A percentile compares a stretch with the other conserved stretches of the same genome.
phyloP scores from a whole-genome alignment of 30 jellyfish, hydroid and myxozoan species.

The Sanderia malayensis region DNA sequence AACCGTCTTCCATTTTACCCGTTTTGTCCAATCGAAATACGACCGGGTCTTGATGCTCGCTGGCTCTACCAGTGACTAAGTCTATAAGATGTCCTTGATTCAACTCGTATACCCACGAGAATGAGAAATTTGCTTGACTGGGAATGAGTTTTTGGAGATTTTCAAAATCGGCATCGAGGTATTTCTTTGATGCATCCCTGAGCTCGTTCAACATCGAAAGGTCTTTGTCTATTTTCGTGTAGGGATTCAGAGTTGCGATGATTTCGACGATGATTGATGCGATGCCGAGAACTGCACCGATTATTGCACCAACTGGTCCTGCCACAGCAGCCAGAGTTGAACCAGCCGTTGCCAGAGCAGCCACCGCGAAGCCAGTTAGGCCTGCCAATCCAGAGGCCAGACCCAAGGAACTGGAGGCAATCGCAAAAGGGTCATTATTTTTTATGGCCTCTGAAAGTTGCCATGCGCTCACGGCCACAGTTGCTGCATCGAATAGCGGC shows the following conservation, averaged over 20 bases:
- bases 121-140: not conserved
- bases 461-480: not conserved
- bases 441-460: not conserved
- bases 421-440: not conserved
- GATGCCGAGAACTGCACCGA: not conserved
- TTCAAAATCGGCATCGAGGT: not conserved
- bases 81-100: not conserved
- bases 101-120: not conserved
- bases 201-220: not conserved
- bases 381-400: not conserved
- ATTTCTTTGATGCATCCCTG: not conserved
- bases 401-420: not conserved
- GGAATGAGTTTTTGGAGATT: not conserved
- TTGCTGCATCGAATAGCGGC: not conserved
- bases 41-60: not conserved
- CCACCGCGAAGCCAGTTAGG: not conserved
- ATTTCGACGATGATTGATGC: not conserved
- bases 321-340: not conserved
- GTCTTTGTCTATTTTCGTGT: not conserved
- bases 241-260: not conserved
- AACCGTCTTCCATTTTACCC: not conserved
- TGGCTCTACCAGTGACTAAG: not conserved
- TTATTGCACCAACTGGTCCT: not conserved
- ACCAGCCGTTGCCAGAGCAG: not conserved
- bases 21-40: not conserved